Evolutionary conservation across 2,888 invertebrate species (phyloP).

Genomic region (Athetis lepigone): DNA sequence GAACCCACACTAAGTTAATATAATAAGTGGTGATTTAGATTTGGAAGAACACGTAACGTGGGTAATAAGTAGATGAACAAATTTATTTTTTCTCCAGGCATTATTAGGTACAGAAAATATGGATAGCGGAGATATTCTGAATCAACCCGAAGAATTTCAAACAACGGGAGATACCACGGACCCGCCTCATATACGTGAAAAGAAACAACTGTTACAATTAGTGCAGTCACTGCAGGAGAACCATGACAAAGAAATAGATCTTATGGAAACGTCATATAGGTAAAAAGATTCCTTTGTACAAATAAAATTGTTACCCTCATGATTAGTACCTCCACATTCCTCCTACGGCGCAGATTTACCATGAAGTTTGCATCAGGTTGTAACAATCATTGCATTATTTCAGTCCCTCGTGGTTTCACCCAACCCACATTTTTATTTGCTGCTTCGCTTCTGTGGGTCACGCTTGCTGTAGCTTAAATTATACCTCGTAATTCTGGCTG

Average conservation of each 20-base stretch:
- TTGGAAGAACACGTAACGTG: too few species aligned
- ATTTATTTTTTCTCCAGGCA: constrained; percentile 72
- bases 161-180: constrained; percentile 69
- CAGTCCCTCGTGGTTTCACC: too few species aligned
- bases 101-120: constrained; percentile 73
- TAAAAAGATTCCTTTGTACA: constrained; percentile 67
- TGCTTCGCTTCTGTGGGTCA: too few species aligned
- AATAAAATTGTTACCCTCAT: too few species aligned
- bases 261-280: constrained; percentile 92
- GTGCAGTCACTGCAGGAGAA: constrained; percentile 89
- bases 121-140: constrained; percentile 62
- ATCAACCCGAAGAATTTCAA: constrained; percentile 62
- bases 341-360: not conserved
- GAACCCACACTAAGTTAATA: too few species aligned
- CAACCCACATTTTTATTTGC: too few species aligned
- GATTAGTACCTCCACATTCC: too few species aligned
- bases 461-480: too few species aligned
- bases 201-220: constrained; percentile 85
- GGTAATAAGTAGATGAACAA: not conserved
- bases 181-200: constrained; percentile 77
- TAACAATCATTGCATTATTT: constrained; percentile 7
- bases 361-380: not conserved
- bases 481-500: too few species aligned
- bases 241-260: constrained; percentile 91
- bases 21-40: too few species aligned